Evolutionary conservation across 92 coral and sea anemone species (phyloP).

Genomic region (Phenganax marumi): DNA sequence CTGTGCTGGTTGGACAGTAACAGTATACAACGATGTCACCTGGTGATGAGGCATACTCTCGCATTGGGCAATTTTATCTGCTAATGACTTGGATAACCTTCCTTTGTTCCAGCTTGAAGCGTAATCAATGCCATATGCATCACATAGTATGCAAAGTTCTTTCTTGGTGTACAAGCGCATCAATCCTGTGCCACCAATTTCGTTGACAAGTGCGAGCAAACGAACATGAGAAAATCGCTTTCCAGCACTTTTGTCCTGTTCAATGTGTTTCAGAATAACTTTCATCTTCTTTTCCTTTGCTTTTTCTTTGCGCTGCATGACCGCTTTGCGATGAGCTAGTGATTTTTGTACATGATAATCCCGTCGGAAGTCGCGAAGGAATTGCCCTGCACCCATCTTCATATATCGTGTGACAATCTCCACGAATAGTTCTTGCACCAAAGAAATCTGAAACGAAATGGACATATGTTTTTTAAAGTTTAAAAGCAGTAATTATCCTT

Average conservation of each 20-base stretch:
- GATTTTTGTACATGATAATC: constrained; percentile 19
- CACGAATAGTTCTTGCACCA: constrained; percentile 20
- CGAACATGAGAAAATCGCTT: neutral
- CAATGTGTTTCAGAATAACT: neutral
- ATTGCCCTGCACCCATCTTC: constrained; percentile 36
- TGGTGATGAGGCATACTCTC: neutral
- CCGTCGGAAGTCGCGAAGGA: constrained; percentile 5
- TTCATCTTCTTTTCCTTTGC: neutral
- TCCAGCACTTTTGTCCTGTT: neutral
- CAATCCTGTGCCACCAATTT: neutral
- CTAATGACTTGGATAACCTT: neutral
- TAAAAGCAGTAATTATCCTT: neutral
- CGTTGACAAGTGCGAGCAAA: neutral
- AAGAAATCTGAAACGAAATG: neutral
- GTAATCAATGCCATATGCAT: too few relatives aligned
- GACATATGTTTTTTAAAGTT: neutral
- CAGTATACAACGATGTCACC: constrained; percentile 2
- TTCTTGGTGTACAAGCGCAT: neutral
- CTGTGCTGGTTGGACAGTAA: neutral
- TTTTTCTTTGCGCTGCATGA: constrained; percentile 5
- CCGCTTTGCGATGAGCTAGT: constrained; percentile 19
- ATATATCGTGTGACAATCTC: constrained; percentile 18
- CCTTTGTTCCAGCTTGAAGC: neutral
- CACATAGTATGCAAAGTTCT: too few relatives aligned
- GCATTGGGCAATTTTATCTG: neutral